Base-by-base conservation (phyloP, 2,113 vertebrate genomes). In the Dromaius novaehollandiae region DNA sequence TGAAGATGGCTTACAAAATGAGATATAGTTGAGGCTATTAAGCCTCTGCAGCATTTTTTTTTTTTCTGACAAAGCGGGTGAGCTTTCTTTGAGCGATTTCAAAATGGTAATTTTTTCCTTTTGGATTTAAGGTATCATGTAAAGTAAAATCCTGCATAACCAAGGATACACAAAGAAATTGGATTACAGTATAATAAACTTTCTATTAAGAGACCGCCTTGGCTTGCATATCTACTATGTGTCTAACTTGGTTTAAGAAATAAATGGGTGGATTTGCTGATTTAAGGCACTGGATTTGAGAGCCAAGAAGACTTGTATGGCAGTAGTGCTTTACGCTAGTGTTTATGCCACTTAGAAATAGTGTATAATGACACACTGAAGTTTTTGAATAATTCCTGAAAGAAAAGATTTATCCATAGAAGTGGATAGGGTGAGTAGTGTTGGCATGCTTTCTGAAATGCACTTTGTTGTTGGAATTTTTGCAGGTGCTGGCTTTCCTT, bases 401-500 rank as follows among this genome's bases (percentile, higher is more conserved):
- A 60, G 42, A 60, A 95, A 85, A 0, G 0, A 64, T 94, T 88
- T 91, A 75, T 91, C 86, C 9, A 0, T 96, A 90, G 96, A 74
- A 30, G 69, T 21, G 93, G 94, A 91, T 55, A 94, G 95, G 87
- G 89, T 88, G 89, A 68, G 3, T 5, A 30, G 7, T 1, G 21
- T 25, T 70, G 65, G 53, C 13, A 0, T 3, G 0, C 25, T 69
- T 76, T 58, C 55, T 5, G 1, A 64, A 55, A 60, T 61, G 28
- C 38, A 10, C 82, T 95, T 24, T 80, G 15, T 88, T 76, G 63
- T 1, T 88, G 88, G 94, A 60, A 42, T 93, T 88, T 92, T 97
- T 95, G 92, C 98, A 98, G 98, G 98, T 87, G 91, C 98, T 93
- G 95, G 97, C 26, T 98, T 98, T 92, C 98, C 98, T 19, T 98